A percentile compares a stretch with the other conserved stretches of the same genome.
phyloP scores from a whole-genome alignment of 2,113 vertebrate genomes.

The Coturnix japonica region DNA sequence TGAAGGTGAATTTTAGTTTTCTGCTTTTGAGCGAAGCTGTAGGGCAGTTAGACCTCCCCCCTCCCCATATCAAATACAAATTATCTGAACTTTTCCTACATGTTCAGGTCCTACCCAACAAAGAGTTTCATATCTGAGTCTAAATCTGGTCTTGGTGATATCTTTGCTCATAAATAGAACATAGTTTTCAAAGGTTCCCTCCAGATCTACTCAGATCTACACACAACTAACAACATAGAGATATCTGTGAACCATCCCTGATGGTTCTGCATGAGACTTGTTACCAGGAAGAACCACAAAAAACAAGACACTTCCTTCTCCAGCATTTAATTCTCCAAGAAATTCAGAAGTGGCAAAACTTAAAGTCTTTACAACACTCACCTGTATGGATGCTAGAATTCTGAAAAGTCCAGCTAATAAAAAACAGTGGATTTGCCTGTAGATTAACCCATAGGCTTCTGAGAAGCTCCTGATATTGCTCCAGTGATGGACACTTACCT shows the following conservation, averaged over 20 bases:
- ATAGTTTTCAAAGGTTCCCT: background rate
- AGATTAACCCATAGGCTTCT: background rate
- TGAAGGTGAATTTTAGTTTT: background rate
- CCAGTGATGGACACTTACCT: background rate
- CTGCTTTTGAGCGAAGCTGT: background rate
- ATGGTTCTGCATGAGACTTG: background rate
- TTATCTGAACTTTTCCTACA: background rate
- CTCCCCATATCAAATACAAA: background rate
- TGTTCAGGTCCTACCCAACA: background rate
- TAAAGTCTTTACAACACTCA: background rate
- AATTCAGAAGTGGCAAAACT: background rate
- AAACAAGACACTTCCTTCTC: background rate
- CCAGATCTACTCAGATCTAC: background rate
- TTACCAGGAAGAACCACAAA: background rate
- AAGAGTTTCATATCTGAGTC: background rate
- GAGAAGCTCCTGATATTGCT: background rate
- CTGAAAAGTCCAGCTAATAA: background rate
- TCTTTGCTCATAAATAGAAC: background rate
- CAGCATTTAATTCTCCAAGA: background rate
- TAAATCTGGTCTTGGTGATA: background rate
- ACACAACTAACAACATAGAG: fast-evolving
- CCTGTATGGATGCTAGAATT: background rate
- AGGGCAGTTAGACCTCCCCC: background rate
- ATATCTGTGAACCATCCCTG: background rate
- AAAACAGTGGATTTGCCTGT: background rate